These are phyloP conservation scores for Mugil cephalus DNA, from an alignment of 2,113 vertebrate species.

Conservation along the genomic window DNA sequence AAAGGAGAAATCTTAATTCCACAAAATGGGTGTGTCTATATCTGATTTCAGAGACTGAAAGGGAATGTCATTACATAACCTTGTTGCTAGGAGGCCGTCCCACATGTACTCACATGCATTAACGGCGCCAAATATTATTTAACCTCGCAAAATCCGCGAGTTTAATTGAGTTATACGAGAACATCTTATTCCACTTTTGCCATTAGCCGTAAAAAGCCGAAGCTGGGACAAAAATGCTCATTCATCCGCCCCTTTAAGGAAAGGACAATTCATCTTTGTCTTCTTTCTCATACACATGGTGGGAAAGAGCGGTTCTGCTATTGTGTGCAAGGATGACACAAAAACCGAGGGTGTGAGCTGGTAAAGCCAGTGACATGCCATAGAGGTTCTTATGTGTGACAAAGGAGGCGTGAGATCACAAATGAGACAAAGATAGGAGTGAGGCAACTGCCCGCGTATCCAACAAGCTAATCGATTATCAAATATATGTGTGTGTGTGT, in stretches of 20 bases:
- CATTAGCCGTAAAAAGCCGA: background rate
- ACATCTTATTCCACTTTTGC: background rate
- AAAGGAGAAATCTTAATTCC: background rate
- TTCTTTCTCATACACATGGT: slow-evolving; percentile 88
- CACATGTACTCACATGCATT: background rate
- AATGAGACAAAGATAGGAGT: background rate
- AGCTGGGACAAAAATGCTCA: slow-evolving; percentile 3
- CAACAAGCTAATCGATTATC: slow-evolving; percentile 12
- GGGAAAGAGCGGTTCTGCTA: slow-evolving; percentile 81
- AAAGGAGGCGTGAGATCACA: slow-evolving; percentile 36
- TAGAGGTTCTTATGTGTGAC: slow-evolving; percentile 60
- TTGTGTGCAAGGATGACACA: slow-evolving; percentile 83
- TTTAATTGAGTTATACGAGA: background rate
- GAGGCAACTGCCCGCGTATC: background rate
- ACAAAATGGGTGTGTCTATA: background rate
- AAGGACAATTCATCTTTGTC: slow-evolving; percentile 70
- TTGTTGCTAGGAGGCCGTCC: background rate
- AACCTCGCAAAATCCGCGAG: background rate
- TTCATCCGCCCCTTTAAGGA: slow-evolving; percentile 36
- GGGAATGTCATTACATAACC: background rate
- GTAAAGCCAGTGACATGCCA: slow-evolving; percentile 59
- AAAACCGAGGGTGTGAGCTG: slow-evolving; percentile 80
- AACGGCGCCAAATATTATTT: too few species aligned
- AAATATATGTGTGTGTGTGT: background rate
- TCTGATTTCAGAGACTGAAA: background rate